Evolutionary conservation across 2,888 invertebrate species (phyloP), one percentile per base, ranked within the genome.

Genomic region (Panopea generosa): DNA sequence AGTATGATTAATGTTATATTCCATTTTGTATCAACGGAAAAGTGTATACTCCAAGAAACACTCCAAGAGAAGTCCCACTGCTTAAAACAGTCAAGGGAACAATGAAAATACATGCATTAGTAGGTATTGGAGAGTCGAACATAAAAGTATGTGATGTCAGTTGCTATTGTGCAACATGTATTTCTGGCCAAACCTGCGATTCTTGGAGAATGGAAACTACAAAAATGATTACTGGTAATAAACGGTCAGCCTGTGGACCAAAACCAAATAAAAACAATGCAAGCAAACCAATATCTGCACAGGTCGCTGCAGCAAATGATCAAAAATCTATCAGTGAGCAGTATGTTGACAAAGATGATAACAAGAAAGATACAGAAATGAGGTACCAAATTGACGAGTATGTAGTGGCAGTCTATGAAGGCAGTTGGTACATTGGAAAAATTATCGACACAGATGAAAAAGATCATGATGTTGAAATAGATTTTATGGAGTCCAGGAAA

Each of bases 61-160:
- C 1, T 3, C 11, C 11, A 33, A 24, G 43, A 29, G 9, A 4
- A 45, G n/a, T n/a, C 2, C 2, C 7, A 24, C 22, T 9, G 2
- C 7, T 59, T 9, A 59, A 59, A 33, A 1, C 59, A 2, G 20
- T 59, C n/a, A 45, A 22, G 7, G 59, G 59, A 26, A 66, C 66
- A 56, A 66, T 66, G 66, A 56, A 66, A 45, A 18, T 66, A 18
- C 66, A 66, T 22, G 55, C 66, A 29, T 16, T 66, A 33, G 50
- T 50, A 27, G 61, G 61, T n/a, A 26, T 47, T 3, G 50, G 49
- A 3, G 50, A 61, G 18, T 61, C 49, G 18, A 49, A 26, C 3
- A 50, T 66, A 27, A 22, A 47, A 27, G 45, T 45, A 14, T 22
- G 38, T 3, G 4, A 47, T 47, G 61, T 61, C 7, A 49, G 49